phyloP scores from a whole-genome alignment of 2,797 vertebrate species.

The Eurystomus glaucurus region DNA sequence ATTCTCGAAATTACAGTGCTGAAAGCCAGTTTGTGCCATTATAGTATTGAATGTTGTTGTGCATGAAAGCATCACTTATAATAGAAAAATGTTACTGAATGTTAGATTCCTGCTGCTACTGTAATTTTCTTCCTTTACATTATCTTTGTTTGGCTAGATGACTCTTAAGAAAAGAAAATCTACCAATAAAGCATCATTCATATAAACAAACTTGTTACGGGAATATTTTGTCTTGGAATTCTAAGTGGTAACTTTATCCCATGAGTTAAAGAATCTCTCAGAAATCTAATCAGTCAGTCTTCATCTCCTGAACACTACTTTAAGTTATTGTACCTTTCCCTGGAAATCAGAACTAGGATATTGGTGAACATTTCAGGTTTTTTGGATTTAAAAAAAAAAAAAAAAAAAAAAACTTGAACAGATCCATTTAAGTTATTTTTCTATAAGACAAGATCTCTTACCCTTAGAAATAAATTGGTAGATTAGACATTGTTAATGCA shows the following conservation, averaged over 20 bases:
- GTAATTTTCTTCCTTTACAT: conserved; percentile 52
- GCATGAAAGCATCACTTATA: conserved; percentile 21
- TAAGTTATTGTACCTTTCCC: neutral
- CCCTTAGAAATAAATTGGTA: neutral
- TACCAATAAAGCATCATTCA: neutral
- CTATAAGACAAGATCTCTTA: neutral
- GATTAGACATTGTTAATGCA: neutral
- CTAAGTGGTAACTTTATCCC: neutral
- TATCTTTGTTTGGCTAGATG: conserved; percentile 31
- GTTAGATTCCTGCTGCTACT: conserved; percentile 21
- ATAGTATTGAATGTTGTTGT: conserved; percentile 34
- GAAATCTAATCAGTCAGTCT: neutral
- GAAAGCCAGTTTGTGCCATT: conserved; percentile 49
- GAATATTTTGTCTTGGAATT: conserved; percentile 13
- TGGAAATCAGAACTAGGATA: conserved; percentile 14
- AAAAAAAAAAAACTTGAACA: neutral
- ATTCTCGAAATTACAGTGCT: conserved; percentile 53
- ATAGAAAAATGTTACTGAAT: conserved; percentile 41
- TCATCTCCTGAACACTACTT: neutral
- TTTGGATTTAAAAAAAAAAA: neutral
- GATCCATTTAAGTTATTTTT: neutral
- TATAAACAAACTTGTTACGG: neutral
- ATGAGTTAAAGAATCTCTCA: neutral
- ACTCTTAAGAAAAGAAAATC: conserved; percentile 3
- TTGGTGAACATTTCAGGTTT: neutral